Evolutionary conservation across 2,888 invertebrate species (phyloP), one percentile per base, ranked within the genome.

Genomic region (Drosophila meridionalis): DNA sequence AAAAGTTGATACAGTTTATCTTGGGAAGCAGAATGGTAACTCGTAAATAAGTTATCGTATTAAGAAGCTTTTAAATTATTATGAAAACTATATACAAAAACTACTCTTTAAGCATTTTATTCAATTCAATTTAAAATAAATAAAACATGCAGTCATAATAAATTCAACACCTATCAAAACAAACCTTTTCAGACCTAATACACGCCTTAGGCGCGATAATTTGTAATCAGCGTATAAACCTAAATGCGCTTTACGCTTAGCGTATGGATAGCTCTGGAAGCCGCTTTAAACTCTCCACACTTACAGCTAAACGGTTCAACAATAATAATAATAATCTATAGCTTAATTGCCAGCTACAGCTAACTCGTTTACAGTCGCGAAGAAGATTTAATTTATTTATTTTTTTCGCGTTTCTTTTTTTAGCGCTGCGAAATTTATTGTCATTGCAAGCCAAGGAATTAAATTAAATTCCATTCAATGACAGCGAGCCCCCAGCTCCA

Each of bases 401-500:
- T 42, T 42, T n/a, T 48, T 42, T 48, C 34, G 36, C 45, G 38
- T 48, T 40, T 57, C 14, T n/a, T 43, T 52, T 61, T 58, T 40
- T 40, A 12, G 40, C 28, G 40, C 52, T 67, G 32, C 34, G 2
- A 38, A 56, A 70, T 75, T 78, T 79, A 78, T 78, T 79, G 57
- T 65, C 77, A 42, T 47, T 40, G 43, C 62, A 59, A 43, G 32
- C 45, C 65, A 73, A 76, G 63, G 76, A 83, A 83, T 87, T 88
- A 83, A 85, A 83, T 82, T 64, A 68, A 72, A 78, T 69, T 78
- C 66, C 59, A 58, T 69, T 53, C 62, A 67, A 61, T 62, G 72
- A 64, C 56, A 73, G 45, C 2, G 7, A 34, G 5, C 7, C 2
- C 3, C 4, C 1, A 11, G 1, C 7, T 55, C 20, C 14, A 36